phyloP scores from a whole-genome alignment of 2,888 invertebrate species.

The Drosophila borborema region DNA sequence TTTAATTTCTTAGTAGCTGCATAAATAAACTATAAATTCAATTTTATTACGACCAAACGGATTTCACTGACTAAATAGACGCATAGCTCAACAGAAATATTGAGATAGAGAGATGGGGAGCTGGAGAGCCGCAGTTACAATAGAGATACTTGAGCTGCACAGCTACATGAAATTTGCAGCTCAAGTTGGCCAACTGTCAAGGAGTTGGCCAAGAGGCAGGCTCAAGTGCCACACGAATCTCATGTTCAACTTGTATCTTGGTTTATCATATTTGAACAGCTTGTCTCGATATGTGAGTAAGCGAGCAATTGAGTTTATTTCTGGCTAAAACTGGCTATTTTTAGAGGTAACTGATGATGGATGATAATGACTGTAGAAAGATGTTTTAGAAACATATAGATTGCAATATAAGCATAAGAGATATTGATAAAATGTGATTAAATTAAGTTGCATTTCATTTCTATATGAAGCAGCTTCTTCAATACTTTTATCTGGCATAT shows the following conservation, averaged over 20 bases:
- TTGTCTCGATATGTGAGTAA: slow-evolving; percentile 32
- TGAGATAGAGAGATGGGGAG: background rate
- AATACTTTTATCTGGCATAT: background rate
- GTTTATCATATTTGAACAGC: slow-evolving; percentile 64
- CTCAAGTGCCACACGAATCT: slow-evolving; percentile 53
- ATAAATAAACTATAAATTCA: slow-evolving; percentile 80
- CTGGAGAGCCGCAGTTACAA: background rate
- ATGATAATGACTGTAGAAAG: background rate
- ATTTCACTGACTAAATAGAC: slow-evolving; percentile 53
- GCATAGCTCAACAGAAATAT: slow-evolving; percentile 1
- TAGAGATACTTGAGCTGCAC: slow-evolving; percentile 28
- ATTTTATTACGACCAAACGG: slow-evolving; percentile 61
- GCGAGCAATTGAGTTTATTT: slow-evolving; percentile 9
- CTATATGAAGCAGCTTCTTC: background rate
- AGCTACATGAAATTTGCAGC: slow-evolving; percentile 18
- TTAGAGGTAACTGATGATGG: background rate
- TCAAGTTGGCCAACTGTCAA: slow-evolving; percentile 18
- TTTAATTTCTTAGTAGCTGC: slow-evolving; percentile 80
- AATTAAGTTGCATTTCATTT: background rate
- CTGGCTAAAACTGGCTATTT: background rate
- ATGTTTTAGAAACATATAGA: background rate
- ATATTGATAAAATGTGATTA: background rate
- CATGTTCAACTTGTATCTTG: slow-evolving; percentile 57
- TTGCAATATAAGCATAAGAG: background rate
- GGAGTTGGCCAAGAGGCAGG: slow-evolving; percentile 19